A percentile compares a stretch with the other conserved stretches of the same genome.
Conservation (phyloP, 2,888 invertebrate species). For the Cyrtodaria siliqua region DNA sequence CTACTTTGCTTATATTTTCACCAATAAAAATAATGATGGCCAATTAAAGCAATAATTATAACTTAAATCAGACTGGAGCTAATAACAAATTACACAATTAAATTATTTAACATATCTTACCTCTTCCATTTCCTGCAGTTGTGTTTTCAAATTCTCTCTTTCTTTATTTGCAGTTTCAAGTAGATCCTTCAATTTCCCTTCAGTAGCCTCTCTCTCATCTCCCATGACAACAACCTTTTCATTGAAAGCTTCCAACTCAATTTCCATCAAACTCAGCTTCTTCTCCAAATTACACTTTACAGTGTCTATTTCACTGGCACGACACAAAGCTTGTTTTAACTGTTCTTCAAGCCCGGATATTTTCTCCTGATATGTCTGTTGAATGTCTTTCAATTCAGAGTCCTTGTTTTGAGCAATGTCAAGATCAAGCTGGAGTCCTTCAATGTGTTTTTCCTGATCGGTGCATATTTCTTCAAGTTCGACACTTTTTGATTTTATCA, state of each 20-base stretch:
- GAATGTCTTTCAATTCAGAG: neutral
- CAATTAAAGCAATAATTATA: too few relatives aligned
- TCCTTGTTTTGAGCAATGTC: conserved; percentile 26
- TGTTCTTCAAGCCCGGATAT: conserved; percentile 3
- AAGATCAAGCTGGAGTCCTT: conserved; percentile 16
- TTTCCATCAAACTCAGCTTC: neutral
- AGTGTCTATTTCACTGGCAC: neutral
- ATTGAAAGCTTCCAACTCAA: neutral
- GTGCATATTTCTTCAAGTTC: conserved; percentile 22
- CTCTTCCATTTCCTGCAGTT: conserved; percentile 20
- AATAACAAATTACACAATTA: too few relatives aligned
- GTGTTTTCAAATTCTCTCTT: conserved; percentile 3
- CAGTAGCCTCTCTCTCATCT: conserved; percentile 18
- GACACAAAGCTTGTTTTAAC: neutral
- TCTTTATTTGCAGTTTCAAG: conserved; percentile 2
- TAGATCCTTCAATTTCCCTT: conserved; percentile 1
- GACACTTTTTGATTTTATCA: conserved; percentile 12
- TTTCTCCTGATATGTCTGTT: neutral
- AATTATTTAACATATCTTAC: conserved; percentile 2
- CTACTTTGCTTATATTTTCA: too few relatives aligned
- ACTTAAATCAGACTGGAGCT: too few relatives aligned
- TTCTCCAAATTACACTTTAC: conserved; percentile 7
- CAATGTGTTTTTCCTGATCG: conserved; percentile 2
- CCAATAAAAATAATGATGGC: too few relatives aligned
- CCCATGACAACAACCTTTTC: conserved; percentile 28